Base-by-base conservation (phyloP, 2,113 vertebrate species). In the Paracanthobrama guichenoti region DNA sequence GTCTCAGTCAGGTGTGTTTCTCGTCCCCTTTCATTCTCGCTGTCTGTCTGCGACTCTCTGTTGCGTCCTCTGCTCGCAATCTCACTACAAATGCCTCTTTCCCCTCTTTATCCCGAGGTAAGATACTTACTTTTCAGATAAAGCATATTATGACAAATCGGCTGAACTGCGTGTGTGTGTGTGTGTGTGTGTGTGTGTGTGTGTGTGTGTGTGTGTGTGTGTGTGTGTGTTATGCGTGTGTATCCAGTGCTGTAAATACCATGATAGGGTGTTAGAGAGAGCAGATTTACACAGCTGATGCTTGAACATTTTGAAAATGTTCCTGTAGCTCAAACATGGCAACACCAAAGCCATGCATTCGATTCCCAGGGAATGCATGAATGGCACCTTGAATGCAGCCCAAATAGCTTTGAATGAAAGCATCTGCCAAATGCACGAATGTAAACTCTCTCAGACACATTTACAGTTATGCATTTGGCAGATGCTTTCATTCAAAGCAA, bases 61-160 rank as follows among this genome's bases (percentile, higher is more conserved):
- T 92, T 86, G 90, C 90, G 91, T 90, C 90, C 91, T 93, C 92
- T 89, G 91, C 90, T 91, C 91, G 92, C 92, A 93, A 89, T 95
- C 93, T 94, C 93, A 92, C 90, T 91, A 92, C 92, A 94, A 94
- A 94, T 90, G 90, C 90, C 93, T 91, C 92, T 93, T 94, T 95
- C 92, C 93, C 93, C 93, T 92, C 92, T 95, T 95, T 95, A 95
- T 95, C 90, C 92, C 90, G 92, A 94, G 94, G 92, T 95, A 94
- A 95, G 94, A 93, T 92, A 92, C 94, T 93, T 93, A 93, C 89
- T 91, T 93, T 94, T 94, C 92, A 94, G 93, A 95, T 94, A 93
- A 94, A 95, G 93, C 93, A 95, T 93, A 94, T 95, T 94, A 94
- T 93, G 92, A 93, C 93, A 94, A 94, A 94, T 93, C 94, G 93